Evolutionary conservation across 2,888 invertebrate genomes (phyloP).

Genomic region (Smittia sp.): DNA sequence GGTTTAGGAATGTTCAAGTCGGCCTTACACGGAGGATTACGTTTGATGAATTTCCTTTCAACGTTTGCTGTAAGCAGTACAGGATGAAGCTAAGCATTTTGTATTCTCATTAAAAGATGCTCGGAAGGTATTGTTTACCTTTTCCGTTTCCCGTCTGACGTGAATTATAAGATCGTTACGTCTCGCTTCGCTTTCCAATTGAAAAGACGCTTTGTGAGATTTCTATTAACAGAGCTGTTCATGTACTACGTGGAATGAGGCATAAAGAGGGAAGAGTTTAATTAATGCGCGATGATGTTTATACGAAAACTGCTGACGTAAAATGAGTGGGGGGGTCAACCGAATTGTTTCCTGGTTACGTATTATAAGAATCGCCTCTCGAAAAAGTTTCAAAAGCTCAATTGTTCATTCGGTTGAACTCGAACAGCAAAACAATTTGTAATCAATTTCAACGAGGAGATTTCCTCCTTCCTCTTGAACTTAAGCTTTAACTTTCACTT

Average conservation of each 20-base stretch:
- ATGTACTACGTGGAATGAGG: no score
- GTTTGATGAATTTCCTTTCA: constrained; percentile 27
- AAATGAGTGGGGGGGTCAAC: no score
- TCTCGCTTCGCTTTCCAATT: neutral
- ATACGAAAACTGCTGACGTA: no score
- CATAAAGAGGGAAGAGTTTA: no score
- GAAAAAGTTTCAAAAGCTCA: neutral
- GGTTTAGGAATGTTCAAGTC: constrained; percentile 18
- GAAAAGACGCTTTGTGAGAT: neutral
- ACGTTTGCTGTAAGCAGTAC: neutral
- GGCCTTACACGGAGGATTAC: constrained; percentile 20
- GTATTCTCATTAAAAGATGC: neutral
- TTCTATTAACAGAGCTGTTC: neutral
- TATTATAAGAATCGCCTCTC: no score
- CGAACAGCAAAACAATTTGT: neutral
- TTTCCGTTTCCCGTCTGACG: neutral
- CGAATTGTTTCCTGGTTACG: no score
- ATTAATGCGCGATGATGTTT: no score
- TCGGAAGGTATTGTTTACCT: neutral
- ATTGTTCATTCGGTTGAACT: neutral
- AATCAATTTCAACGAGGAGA: neutral
- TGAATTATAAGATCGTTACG: neutral
- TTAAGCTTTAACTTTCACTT: neutral
- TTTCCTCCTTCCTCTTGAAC: neutral
- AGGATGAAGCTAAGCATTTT: no score